Evolutionary conservation across 2,888 invertebrate genomes (phyloP).

Genomic region (Diaprepes abbreviatus): DNA sequence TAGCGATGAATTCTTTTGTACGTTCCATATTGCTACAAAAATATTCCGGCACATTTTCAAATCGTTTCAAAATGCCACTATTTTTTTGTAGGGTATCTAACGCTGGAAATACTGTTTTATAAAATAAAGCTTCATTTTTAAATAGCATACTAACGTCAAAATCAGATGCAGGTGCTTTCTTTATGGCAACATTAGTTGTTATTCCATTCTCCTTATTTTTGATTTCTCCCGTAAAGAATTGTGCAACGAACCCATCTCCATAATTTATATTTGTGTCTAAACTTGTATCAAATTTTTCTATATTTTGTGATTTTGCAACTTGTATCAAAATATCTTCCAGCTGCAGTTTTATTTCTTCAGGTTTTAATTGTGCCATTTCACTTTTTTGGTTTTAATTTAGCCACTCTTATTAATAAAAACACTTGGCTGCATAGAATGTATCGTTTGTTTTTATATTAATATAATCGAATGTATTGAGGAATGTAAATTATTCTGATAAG

Average conservation of each 20-base stretch:
- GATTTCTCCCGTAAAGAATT: constrained; percentile 27
- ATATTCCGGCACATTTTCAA: constrained; percentile 22
- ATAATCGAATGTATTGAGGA: no score
- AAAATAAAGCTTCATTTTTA: constrained; percentile 35
- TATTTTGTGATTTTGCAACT: constrained; percentile 13
- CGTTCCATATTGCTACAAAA: not conserved
- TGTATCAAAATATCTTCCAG: not conserved
- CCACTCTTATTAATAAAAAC: no score
- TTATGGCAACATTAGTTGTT: constrained; percentile 18
- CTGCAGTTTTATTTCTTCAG: not conserved
- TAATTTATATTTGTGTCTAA: not conserved
- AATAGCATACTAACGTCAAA: not conserved
- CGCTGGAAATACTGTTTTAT: constrained; percentile 18
- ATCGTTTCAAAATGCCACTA: constrained; percentile 1
- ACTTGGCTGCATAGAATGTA: no score
- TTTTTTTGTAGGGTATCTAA: constrained; percentile 6
- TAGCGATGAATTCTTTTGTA: constrained; percentile 14
- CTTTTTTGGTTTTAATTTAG: no score
- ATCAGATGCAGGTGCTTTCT: constrained; percentile 20
- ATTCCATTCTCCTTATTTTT: constrained; percentile 23
- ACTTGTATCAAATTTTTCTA: constrained; percentile 16
- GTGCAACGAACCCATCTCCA: constrained; percentile 12
- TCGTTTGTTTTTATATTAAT: no score
- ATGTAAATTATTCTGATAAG: no score
- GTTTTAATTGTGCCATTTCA: not conserved